Base-by-base conservation (phyloP, 1,140 invertebrate species). In the Plectrocnemia conspersa region DNA sequence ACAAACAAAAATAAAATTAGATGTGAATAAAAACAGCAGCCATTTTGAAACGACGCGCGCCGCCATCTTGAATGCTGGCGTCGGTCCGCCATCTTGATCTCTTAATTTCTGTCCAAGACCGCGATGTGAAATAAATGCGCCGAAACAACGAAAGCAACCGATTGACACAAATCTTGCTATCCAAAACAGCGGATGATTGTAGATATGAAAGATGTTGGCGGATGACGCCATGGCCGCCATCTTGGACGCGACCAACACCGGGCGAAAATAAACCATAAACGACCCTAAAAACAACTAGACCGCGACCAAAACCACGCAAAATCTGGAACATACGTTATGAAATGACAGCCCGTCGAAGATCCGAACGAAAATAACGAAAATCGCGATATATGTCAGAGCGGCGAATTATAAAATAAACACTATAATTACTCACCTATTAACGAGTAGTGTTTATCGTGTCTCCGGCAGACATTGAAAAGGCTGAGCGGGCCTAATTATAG, bases 1-100 rank as follows among this genome's bases (percentile, higher is more conserved):
- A 11, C 58, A 63, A 52, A 52, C 41, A 36, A 61, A 40, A 29
- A 59, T 10, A 15, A 36, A 32, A 29, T n/a, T 49, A 61, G 9
- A 18, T 21, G 13, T 11, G 19, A 53, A 42, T 4, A 49, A 38
- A 38, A 23, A 27, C 10, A 3, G 35, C 6, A 53, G 59, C 18
- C 7, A 22, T 9, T 38, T 36, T 9, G 2, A 24, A n/a, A 42
- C 25, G 21, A 25, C 44, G 16, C 42, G 5, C 9, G 15, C 42
- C 42, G 13, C 7, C 13, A 18, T 13, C 6, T 40, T 9, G 6
- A 11, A 10, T 23, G 13, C 22, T 6, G 25, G n/a, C n/a, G n/a
- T n/a, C 11, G 3, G 19, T 6, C 40, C 7, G 27, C n/a, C n/a
- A 13, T 29, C n/a, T 29, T 13, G 13, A 13, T 29, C 27, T 9